A percentile compares a stretch with the other conserved stretches of the same genome.
Conservation (phyloP, 2,113 vertebrate genomes). For the Bombycilla garrulus region DNA sequence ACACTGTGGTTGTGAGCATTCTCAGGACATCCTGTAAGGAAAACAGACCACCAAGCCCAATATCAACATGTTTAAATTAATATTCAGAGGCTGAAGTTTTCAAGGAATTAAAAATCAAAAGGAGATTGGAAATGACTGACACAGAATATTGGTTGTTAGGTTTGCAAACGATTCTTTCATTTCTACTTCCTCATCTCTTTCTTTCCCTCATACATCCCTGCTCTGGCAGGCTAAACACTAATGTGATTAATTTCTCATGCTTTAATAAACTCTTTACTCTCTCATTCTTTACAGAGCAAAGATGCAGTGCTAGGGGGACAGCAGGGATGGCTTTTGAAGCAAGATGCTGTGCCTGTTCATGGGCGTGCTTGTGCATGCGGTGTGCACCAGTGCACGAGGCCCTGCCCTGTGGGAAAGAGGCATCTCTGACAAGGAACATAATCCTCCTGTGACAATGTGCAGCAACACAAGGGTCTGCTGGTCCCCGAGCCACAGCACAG, state of each 20-base stretch:
- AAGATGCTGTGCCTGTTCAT: fast-evolving
- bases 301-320: background rate
- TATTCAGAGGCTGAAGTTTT: background rate
- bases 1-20: background rate
- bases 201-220: background rate
- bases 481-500: fast-evolving
- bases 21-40: background rate
- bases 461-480: background rate
- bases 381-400: fast-evolving
- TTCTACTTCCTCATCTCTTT: background rate
- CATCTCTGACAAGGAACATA: fast-evolving
- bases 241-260: background rate
- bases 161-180: background rate
- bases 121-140: background rate
- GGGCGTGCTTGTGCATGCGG: fast-evolving
- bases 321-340: fast-evolving
- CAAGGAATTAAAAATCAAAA: background rate
- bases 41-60: background rate
- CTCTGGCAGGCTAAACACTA: background rate
- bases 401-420: background rate
- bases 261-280: background rate
- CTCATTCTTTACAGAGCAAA: background rate
- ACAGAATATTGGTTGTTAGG: background rate
- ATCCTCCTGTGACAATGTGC: background rate
- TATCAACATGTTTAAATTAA: background rate